Evolutionary conservation across 2,113 vertebrate genomes (phyloP).

Genomic region (Pao palembangensis): DNA sequence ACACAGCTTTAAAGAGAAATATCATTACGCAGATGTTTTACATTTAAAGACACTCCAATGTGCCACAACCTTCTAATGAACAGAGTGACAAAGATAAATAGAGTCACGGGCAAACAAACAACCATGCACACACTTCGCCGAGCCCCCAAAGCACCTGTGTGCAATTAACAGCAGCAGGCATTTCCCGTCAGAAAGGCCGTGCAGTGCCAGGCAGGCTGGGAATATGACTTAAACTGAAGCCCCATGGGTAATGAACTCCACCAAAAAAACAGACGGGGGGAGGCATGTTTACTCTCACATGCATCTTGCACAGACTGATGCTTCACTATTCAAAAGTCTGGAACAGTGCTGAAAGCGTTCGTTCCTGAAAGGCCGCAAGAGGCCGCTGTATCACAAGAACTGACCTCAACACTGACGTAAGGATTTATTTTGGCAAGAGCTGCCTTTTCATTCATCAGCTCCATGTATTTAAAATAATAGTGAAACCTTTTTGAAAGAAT

Average conservation of each 20-base stretch:
- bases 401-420: no score
- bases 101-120: constrained; percentile 44
- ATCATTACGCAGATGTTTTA: constrained; percentile 4
- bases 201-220: constrained; percentile 64
- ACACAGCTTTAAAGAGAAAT: constrained; percentile 1
- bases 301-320: neutral
- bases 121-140: constrained; percentile 28
- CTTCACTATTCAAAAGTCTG: neutral
- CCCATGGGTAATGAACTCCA: constrained; percentile 35
- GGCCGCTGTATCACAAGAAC: constrained; percentile 40
- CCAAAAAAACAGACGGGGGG: constrained; percentile 2
- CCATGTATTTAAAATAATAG: no score
- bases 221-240: constrained; percentile 38
- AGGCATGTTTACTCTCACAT: neutral
- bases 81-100: constrained; percentile 28
- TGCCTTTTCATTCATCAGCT: no score
- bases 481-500: no score
- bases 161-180: constrained; percentile 69
- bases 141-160: constrained; percentile 60
- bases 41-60: constrained; percentile 1
- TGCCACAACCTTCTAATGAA: constrained; percentile 4
- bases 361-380: constrained; percentile 45
- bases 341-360: neutral
- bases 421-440: no score
- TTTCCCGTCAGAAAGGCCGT: constrained; percentile 64